Evolutionary conservation across 1,140 invertebrate species (phyloP).

Genomic region (Metopolophium dirhodum): DNA sequence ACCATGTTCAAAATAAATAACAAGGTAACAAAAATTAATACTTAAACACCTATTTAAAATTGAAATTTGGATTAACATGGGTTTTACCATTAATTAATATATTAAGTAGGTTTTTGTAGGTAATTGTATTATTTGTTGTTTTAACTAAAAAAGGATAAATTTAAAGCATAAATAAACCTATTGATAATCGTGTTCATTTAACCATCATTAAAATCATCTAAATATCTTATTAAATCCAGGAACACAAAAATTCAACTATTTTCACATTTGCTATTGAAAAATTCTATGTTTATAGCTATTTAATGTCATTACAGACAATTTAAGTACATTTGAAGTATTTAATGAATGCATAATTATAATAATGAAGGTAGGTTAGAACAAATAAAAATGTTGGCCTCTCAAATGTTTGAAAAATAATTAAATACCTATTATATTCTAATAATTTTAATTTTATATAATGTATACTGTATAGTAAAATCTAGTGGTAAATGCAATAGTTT

Average conservation of each 20-base stretch:
- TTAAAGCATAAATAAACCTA: not conserved
- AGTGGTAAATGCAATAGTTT: not conserved
- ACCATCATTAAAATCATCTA: not conserved
- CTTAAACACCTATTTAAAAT: not conserved
- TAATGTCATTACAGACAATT: not conserved
- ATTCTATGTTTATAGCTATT: not conserved
- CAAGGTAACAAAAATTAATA: not conserved
- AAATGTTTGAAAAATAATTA: slow-evolving; percentile 3
- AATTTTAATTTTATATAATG: not conserved
- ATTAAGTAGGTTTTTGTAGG: not conserved
- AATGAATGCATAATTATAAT: not conserved
- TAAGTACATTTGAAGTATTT: not conserved
- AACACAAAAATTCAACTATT: not conserved
- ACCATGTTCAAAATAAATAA: too few species aligned
- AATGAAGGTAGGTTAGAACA: not conserved
- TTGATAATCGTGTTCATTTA: not conserved
- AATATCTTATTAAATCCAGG: not conserved
- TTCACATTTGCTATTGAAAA: not conserved
- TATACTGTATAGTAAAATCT: too few species aligned
- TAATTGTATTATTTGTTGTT: not conserved
- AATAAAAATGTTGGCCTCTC: not conserved
- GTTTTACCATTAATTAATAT: not conserved
- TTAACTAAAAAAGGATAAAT: not conserved
- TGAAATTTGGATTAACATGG: not conserved
- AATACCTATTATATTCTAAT: slow-evolving; percentile 14